phyloP scores from a whole-genome alignment of 2,797 vertebrate genomes.

The Sebastiscus albofasciatus region DNA sequence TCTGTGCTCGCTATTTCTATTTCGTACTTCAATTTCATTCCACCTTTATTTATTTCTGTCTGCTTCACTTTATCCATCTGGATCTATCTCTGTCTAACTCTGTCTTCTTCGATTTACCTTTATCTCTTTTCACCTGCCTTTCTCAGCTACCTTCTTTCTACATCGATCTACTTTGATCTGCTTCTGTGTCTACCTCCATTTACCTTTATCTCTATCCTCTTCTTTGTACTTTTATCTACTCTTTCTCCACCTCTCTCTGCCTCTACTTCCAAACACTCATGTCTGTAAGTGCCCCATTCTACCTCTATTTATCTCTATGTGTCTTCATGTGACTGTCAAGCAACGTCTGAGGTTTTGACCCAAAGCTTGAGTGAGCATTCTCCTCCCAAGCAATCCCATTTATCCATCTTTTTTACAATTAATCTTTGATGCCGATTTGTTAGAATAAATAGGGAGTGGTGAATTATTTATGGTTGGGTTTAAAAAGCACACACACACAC shows the following conservation, averaged over 20 bases:
- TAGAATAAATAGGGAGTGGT: constrained; percentile 57
- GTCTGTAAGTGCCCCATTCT: background rate
- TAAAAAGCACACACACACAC: constrained; percentile 41
- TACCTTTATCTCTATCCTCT: background rate
- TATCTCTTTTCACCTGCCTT: background rate
- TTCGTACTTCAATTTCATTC: background rate
- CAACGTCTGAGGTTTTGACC: constrained; percentile 24
- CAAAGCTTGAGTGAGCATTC: background rate
- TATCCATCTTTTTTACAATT: constrained; percentile 37
- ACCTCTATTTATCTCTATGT: background rate
- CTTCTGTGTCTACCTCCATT: constrained; percentile 14
- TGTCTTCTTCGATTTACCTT: background rate
- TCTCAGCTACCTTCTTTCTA: background rate
- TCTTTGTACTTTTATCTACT: constrained; percentile 18
- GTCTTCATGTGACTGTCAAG: background rate
- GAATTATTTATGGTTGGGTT: constrained; percentile 65
- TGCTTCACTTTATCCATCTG: constrained; percentile 10
- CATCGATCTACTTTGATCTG: constrained; percentile 30
- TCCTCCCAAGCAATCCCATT: constrained; percentile 10
- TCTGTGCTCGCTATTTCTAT: background rate
- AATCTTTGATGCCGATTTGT: constrained; percentile 73
- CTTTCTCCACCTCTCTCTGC: background rate
- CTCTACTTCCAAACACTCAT: background rate
- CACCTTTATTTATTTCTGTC: constrained; percentile 3
- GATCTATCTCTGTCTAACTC: background rate